Evolutionary conservation across 2,888 invertebrate genomes (phyloP), one percentile per base, ranked within the genome.

Genomic region (Phaonia tiefii): DNA sequence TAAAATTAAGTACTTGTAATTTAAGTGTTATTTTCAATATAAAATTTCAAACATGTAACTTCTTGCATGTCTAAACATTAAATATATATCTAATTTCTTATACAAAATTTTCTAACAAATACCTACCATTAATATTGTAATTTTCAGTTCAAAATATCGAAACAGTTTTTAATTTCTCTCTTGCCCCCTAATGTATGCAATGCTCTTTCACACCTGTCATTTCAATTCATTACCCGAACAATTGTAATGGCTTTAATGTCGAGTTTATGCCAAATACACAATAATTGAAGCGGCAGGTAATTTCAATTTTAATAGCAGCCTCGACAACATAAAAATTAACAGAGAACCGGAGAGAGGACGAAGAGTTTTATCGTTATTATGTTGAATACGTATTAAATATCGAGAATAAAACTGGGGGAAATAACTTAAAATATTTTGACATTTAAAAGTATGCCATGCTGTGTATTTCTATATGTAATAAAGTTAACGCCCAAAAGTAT

Each of bases 401-500:
- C 42, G 22, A 63, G 22, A 42, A 63, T 63, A 63, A 63, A 63
- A 42, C 13, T 4, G 39, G 22, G n/a, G n/a, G n/a, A n/a, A 31
- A 54, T 22, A 54, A 39, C 17, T 63, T 60, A 31, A 58, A 42
- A 63, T 63, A 63, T 63, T 63, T 63, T 42, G 22, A 42, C 22
- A 63, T 63, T 63, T 20, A 42, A 42, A 63, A 11, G 26, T 39
- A 17, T 39, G 60, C 20, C 10, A 7, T n/a, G 11, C 51, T 51
- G 13, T 17, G 31, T 31, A 31, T 5, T 31, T 5, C 31, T 31
- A 31, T 31, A 31, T 5, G 22, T 63, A 63, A 63, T 63, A 63
- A 63, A 63, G 20, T 39, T 42, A 58, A 70, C 56, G 46, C 63
- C 69, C n/a, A 49, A 73, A 69, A 76, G 46, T 76, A 76, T 74